Evolutionary conservation across 2,888 invertebrate species (phyloP), one percentile per base, ranked within the genome.

Genomic region (Oxyteleia sp.): DNA sequence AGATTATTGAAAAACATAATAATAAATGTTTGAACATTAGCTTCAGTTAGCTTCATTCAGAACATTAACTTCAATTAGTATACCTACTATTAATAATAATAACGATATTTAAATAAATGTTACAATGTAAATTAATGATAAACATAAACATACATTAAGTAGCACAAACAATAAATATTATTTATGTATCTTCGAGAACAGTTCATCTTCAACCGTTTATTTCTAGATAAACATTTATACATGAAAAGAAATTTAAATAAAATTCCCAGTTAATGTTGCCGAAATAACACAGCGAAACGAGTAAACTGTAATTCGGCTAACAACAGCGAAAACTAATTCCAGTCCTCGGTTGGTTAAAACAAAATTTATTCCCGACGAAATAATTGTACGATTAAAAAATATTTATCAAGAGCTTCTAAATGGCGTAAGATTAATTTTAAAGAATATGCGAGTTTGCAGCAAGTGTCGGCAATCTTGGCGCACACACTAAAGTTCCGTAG

Each of bases 361-460:
- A 4, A 26, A 51, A 51, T 51, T 51, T 51, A 51, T 51, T 51
- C 13, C 5, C 20, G 3, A 47, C 47, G 20, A 29, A 51, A 51
- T 51, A 51, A 51, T 26, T 51, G n/a, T 26, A 26, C 51, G 29
- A 51, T 11, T n/a, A 45, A 55, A 55, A 69, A 55, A 45, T 55
- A 26, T 41, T 68, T 51, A 68, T 51, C 53, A 55, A 18, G 7
- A n/a, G 38, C 23, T 7, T 16, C 1, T 35, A 18, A 11, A 35
- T 47, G 47, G 35, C 16, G 7, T 16, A 45, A 45, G 57, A 59
- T 61, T 72, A 72, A 49, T 23, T 38, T 61, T 61, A 61, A 74
- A 53, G 53, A 74, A 74, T 74, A 32, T 74, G 57, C 51, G 43
- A 57, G 43, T 64, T 66, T 66, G 47, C 41, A 64, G 38, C 57